Percentiles rank a stretch among this genome's conserved stretches.
phyloP scores from a whole-genome alignment of 2,888 invertebrate genomes.

The Hirtodrosophila cameraria region DNA sequence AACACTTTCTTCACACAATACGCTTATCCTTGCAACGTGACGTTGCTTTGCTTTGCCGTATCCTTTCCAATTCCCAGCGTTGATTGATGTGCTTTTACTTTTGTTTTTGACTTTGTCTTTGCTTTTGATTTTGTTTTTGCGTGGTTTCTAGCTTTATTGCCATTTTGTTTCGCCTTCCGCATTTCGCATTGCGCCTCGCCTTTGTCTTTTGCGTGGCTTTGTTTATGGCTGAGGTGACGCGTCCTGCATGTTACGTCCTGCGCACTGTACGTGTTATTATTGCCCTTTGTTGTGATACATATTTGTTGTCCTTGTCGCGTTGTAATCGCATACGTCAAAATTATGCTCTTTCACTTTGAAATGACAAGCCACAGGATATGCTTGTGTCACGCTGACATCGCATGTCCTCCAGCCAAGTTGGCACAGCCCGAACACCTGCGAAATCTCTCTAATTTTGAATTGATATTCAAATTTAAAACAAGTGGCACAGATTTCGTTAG shows the following conservation, averaged over 20 bases:
- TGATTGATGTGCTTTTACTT: constrained; percentile 78
- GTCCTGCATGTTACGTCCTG: constrained; percentile 7
- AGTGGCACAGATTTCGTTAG: constrained; percentile 41
- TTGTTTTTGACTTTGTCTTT: constrained; percentile 22
- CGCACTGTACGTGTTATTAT: constrained; percentile 30
- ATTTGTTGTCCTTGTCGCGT: constrained; percentile 19
- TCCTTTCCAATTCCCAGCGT: constrained; percentile 44
- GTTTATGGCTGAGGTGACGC: constrained; percentile 49
- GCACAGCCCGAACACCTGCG: constrained; percentile 17
- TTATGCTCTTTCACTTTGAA: constrained; percentile 68
- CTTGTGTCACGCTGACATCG: constrained; percentile 56
- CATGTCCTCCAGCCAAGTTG: constrained; percentile 31
- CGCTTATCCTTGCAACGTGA: constrained; percentile 65
- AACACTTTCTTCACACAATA: constrained; percentile 63
- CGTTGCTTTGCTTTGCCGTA: constrained; percentile 29
- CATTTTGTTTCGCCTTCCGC: constrained; percentile 56
- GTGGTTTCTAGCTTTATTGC: constrained; percentile 77
- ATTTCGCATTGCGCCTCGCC: not conserved
- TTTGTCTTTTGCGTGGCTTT: constrained; percentile 41
- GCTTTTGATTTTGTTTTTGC: too few species aligned
- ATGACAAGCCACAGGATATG: constrained; percentile 62
- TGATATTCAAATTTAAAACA: constrained; percentile 51
- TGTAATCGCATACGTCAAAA: constrained; percentile 77
- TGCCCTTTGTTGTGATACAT: constrained; percentile 22
- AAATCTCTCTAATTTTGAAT: constrained; percentile 42